Base-by-base conservation (phyloP, 2,888 invertebrate genomes). In the Oligia latruncula region DNA sequence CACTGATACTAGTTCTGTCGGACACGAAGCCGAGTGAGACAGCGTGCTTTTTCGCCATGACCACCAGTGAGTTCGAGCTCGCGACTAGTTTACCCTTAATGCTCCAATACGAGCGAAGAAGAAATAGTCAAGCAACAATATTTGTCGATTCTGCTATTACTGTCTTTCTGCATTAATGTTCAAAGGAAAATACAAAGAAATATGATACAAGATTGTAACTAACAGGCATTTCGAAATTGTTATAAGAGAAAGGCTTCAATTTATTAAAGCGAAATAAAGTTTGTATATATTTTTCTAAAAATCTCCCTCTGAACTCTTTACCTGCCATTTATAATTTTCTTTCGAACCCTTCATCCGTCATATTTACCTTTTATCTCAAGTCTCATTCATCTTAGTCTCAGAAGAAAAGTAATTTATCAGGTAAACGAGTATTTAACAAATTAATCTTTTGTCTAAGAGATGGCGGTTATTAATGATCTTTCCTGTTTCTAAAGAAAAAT, bases 321-420 rank as follows among this genome's bases (percentile, higher is more conserved):
- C 9, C 66, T 29, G 17, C 58, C 15, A 76, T 84, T 84, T 52
- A 79, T 84, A 35, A 79, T 64, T 52, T 73, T 46, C 58, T 35
- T 52, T 35, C 43, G n/a, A 74, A 84, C 66, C 75, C 84, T 74
- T 78, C 40, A 67, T 65, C 55, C 17, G 15, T 52, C 40, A 71
- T 29, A 62, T 55, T 64, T 78, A 74, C 46, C 71, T 66, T 71
- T 86, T 29, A 60, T 64, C 0, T 49, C 77, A 15, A 71, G 9
- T 64, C 49, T 55, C 66, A 55, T 84, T 80, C 23, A 84, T 85
- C 80, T 87, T 74, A 40, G 35, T 60, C 15, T 20, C 23, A 13
- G 8, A 74, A 76, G 52, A 46, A 73, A 83, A 49, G 35, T 58
- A 68, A 52, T 79, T 73, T 66, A 62, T 62, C 58, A 70, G 40